Base-by-base conservation (phyloP, 92 coral and sea anemone genomes). In the Plumapathes pennacea region DNA sequence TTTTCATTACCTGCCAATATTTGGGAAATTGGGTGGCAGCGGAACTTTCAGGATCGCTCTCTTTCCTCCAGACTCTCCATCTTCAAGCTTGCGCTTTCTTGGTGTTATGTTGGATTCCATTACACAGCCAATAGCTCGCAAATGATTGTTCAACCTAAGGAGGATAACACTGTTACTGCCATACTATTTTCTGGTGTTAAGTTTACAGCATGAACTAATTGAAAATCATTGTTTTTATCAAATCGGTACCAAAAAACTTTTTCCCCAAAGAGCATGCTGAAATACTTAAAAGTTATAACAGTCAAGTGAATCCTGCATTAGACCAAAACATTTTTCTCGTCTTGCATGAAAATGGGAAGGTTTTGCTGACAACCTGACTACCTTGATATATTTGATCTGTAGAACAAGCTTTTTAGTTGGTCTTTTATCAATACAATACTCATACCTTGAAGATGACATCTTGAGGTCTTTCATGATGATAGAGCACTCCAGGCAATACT, bases 101-200 rank as follows among this genome's bases (percentile, higher is more conserved):
- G 56, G 36, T 46, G 60, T 71, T 36, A 69, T 85, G 40, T 76
- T 71, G 28, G 95, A 63, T 30, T 64, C 69, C 18, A 87, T 60
- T 21, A 52, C 55, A 71, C 97, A 90, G 43, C 97, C 97, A 11
- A 90, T 62, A n/a, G 73, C 71, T 46, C 58, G 63, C n/a, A 78
- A 57, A 67, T 83, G 89, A 55, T 63, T 74, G 32, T 53, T 55
- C 12, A 87, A 46, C 64, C 97, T 90, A 30, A 43, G 39, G 8
- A 37, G 24, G 4, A 37, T 15, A 6, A 66, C 18, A 38, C 10
- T 14, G 20, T 1, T 7, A 12, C 3, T 17, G 56, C 6, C n/a
- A n/a, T n/a, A n/a, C n/a, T n/a, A n/a, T n/a, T n/a, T n/a, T n/a
- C n/a, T n/a, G n/a, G n/a, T n/a, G n/a, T n/a, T n/a, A n/a, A n/a